Conservation (phyloP, 2,888 invertebrate genomes). For the Hyles lineata region DNA sequence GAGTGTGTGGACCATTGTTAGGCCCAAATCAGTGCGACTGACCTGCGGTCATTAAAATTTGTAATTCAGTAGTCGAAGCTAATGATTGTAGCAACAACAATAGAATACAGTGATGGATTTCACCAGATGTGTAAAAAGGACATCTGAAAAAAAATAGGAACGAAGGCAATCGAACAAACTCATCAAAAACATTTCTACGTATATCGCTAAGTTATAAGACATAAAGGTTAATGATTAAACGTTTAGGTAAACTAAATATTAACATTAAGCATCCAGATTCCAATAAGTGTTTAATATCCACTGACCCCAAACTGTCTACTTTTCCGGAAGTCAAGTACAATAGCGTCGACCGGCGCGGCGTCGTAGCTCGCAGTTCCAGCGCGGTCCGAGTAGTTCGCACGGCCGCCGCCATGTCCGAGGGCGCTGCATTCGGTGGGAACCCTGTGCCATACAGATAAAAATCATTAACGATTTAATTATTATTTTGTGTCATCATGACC, state of each 20-base stretch:
- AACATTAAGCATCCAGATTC: not conserved
- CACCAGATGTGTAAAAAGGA: not conserved
- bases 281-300: conserved; percentile 43
- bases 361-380: conserved; percentile 37
- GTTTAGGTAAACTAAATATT: not conserved
- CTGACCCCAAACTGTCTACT: conserved; percentile 73
- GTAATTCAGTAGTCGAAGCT: not conserved
- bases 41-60: conserved; percentile 43
- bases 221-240: too few relatives aligned
- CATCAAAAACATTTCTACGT: not conserved
- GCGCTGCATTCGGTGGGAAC: conserved; percentile 12
- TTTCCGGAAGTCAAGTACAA: conserved; percentile 76
- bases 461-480: conserved; percentile 67
- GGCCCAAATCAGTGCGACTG: conserved; percentile 41
- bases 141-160: not conserved
- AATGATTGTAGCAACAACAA: not conserved
- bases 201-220: not conserved
- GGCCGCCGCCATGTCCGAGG: conserved; percentile 39
- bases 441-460: conserved; percentile 37
- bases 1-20: conserved; percentile 49
- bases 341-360: conserved; percentile 49
- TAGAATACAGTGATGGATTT: too few relatives aligned
- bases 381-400: conserved; percentile 33
- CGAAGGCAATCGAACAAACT: not conserved
- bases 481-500: conserved; percentile 74